Conservation (phyloP, 2,888 invertebrate species). For the Thymelicus sylvestris region DNA sequence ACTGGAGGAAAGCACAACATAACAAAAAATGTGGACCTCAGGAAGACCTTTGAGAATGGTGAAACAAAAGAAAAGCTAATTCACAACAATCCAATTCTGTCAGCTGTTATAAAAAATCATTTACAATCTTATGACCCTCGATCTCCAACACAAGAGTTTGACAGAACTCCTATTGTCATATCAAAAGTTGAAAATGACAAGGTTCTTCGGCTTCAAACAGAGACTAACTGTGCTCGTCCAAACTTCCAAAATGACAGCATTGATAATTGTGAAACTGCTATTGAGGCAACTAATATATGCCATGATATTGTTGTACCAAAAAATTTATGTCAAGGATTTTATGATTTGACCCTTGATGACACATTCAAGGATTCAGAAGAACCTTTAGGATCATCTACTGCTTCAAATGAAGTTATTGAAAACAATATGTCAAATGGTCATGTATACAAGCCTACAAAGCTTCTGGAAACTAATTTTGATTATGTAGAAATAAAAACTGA, state of each 20-base stretch:
- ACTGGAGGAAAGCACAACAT: constrained; percentile 72
- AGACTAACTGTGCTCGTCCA: constrained; percentile 55
- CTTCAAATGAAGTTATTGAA: constrained; percentile 71
- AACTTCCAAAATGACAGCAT: constrained; percentile 52
- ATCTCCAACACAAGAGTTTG: constrained; percentile 85
- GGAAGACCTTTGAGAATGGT: constrained; percentile 75
- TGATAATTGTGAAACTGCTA: constrained; percentile 56
- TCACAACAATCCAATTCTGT: constrained; percentile 76
- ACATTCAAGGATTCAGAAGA: constrained; percentile 66
- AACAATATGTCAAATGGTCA: constrained; percentile 58
- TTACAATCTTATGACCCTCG: constrained; percentile 83
- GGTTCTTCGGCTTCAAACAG: constrained; percentile 45
- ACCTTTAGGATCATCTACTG: constrained; percentile 73
- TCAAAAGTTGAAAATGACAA: constrained; percentile 55
- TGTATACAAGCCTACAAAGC: constrained; percentile 66
- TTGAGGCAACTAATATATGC: constrained; percentile 56
- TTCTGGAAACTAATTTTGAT: constrained; percentile 87
- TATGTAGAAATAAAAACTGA: constrained; percentile 69
- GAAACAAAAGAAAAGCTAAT: constrained; percentile 69
- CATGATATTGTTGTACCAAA: constrained; percentile 67
- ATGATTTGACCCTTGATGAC: constrained; percentile 68
- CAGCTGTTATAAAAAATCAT: constrained; percentile 78
- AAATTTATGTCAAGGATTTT: constrained; percentile 71
- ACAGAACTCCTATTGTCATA: constrained; percentile 84
- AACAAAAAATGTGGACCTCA: constrained; percentile 78